phyloP scores from a whole-genome alignment of 53 echinoderm and acorn worm species.

The Echinometra lucunter region DNA sequence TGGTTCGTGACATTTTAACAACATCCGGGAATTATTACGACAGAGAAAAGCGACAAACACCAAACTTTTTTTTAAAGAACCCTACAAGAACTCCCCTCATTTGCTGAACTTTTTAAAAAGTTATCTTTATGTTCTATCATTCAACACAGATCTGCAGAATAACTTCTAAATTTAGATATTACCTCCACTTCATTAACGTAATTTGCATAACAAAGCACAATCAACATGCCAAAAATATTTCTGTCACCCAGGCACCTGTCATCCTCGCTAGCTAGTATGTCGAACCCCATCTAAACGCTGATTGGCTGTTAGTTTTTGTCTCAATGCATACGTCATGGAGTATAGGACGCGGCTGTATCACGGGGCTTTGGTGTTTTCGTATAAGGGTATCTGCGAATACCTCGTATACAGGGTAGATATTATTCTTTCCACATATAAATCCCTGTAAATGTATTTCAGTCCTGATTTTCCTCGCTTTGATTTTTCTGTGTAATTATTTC shows the following conservation, averaged over 20 bases:
- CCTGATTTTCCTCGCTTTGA: too few species aligned
- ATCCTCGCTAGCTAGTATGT: background rate
- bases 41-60: background rate
- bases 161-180: background rate
- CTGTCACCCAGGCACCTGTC: background rate
- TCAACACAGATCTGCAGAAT: background rate
- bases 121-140: background rate
- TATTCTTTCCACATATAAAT: background rate
- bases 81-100: background rate
- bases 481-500: too few species aligned
- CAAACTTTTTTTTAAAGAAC: background rate
- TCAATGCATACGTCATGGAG: background rate
- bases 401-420: too few species aligned
- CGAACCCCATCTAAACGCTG: background rate
- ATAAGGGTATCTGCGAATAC: background rate
- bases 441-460: background rate
- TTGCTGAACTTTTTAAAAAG: background rate
- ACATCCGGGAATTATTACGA: background rate
- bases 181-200: background rate
- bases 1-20: background rate
- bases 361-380: background rate
- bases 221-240: background rate
- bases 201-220: background rate
- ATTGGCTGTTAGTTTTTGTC: slow-evolving; percentile 2
- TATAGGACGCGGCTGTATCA: background rate